Evolutionary conservation across 1,140 invertebrate species (phyloP).

Genomic region (Pseudomyrmex gracilis): DNA sequence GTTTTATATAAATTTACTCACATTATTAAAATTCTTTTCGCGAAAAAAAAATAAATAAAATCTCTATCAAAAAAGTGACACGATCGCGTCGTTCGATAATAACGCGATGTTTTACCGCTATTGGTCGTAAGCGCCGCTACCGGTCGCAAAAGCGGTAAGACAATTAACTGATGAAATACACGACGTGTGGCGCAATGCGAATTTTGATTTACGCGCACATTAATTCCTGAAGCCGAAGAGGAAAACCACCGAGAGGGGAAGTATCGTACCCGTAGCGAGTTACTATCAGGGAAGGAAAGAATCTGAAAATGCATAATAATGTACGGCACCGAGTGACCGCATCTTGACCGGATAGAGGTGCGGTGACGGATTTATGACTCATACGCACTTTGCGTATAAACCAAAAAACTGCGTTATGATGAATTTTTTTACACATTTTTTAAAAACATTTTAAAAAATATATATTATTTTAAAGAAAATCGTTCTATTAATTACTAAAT

Average conservation of each 20-base stretch:
- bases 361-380: conserved; percentile 15
- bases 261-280: conserved; percentile 21
- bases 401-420: background rate
- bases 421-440: background rate
- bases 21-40: conserved; percentile 57
- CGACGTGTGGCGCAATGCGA: conserved; percentile 19
- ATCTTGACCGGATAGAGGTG: background rate
- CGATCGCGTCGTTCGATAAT: conserved; percentile 26
- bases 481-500: background rate
- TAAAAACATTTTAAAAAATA: background rate
- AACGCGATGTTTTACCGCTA: conserved; percentile 43
- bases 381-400: background rate
- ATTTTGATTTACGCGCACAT: conserved; percentile 59
- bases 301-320: conserved; percentile 24
- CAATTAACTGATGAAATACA: conserved; percentile 48
- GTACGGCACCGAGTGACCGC: background rate
- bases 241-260: conserved; percentile 47
- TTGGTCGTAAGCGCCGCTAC: conserved; percentile 29
- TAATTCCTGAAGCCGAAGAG: conserved; percentile 10
- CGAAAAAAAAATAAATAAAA: conserved; percentile 39
- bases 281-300: conserved; percentile 26
- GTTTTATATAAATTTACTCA: background rate
- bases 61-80: conserved; percentile 32
- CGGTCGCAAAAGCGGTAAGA: conserved; percentile 47
- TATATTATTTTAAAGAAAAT: background rate